Evolutionary conservation across 2,797 vertebrate species (phyloP).

Genomic region (Cirrhinus molitorella): DNA sequence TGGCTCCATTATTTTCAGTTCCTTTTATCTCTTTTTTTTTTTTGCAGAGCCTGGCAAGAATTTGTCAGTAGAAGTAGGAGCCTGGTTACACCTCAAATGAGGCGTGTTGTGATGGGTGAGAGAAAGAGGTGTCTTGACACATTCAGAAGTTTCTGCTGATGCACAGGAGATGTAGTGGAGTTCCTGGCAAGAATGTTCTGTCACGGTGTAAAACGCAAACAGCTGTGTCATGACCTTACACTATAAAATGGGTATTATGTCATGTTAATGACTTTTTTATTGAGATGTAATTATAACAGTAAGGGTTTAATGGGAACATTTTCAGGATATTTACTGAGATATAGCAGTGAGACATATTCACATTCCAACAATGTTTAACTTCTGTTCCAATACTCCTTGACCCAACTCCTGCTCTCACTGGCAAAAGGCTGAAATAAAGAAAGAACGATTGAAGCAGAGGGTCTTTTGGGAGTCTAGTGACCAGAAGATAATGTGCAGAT

Average conservation of each 20-base stretch:
- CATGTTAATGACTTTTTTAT: slow-evolving; percentile 1
- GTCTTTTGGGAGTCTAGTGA: slow-evolving; percentile 75
- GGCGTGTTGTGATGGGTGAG: background rate
- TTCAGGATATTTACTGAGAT: background rate
- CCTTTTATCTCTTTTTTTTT: background rate
- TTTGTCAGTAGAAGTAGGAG: background rate
- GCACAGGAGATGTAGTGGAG: slow-evolving; percentile 3
- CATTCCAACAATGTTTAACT: slow-evolving; percentile 4
- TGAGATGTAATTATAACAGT: background rate
- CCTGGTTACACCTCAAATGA: slow-evolving; percentile 23
- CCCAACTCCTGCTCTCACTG: background rate
- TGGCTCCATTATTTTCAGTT: background rate
- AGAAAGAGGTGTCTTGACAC: slow-evolving; percentile 34
- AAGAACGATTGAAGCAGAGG: slow-evolving; percentile 29
- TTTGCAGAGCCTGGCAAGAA: background rate
- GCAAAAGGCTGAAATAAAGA: background rate
- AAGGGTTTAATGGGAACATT: background rate
- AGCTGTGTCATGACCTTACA: slow-evolving; percentile 14
- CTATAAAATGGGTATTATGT: slow-evolving; percentile 5
- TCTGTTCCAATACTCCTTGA: background rate
- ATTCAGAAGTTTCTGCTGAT: slow-evolving; percentile 29
- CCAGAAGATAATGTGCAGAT: slow-evolving; percentile 84
- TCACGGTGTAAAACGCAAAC: slow-evolving; percentile 19
- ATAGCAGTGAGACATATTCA: background rate
- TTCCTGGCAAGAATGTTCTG: slow-evolving; percentile 9